These are phyloP conservation scores for Poeciliopsis retropinna DNA, from an alignment of 2,113 vertebrate genomes.

Conservation along the genomic window DNA sequence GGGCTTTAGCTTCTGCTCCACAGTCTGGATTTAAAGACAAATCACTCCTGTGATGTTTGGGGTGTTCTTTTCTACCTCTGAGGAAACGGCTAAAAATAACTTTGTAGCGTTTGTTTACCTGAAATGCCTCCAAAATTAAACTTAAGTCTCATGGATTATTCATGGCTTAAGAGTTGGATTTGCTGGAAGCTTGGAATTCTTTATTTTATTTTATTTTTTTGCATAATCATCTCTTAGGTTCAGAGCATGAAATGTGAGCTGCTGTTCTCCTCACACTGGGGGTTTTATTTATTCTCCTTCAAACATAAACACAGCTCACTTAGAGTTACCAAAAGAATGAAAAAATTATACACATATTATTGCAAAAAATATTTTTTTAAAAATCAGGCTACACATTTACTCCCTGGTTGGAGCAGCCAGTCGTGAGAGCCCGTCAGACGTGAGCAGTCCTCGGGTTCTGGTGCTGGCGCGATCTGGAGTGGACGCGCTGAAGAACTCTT, in stretches of 20 bases:
- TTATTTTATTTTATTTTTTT: neutral
- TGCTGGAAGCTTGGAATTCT: neutral
- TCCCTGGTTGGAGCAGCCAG: conserved; percentile 11
- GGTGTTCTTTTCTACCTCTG: conserved; percentile 1
- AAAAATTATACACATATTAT: neutral
- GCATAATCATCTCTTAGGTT: neutral
- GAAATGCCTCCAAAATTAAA: conserved; percentile 19
- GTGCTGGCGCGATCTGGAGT: conserved; percentile 36
- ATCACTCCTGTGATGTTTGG: conserved; percentile 4
- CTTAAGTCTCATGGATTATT: neutral
- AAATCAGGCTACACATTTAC: neutral
- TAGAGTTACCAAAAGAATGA: neutral
- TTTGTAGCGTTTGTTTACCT: conserved; percentile 8
- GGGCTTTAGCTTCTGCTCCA: neutral
- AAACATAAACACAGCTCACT: neutral
- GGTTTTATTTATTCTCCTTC: neutral
- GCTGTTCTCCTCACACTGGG: neutral
- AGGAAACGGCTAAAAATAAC: conserved; percentile 28
- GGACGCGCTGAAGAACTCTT: conserved; percentile 45
- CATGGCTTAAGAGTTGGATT: neutral
- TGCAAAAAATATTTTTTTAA: neutral
- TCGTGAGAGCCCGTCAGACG: conserved; percentile 12
- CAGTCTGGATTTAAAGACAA: conserved; percentile 7
- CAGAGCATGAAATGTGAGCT: neutral
- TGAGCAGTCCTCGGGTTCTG: conserved; percentile 13